Evolutionary conservation across 2,113 vertebrate genomes (phyloP).

Genomic region (Lasiurus borealis): DNA sequence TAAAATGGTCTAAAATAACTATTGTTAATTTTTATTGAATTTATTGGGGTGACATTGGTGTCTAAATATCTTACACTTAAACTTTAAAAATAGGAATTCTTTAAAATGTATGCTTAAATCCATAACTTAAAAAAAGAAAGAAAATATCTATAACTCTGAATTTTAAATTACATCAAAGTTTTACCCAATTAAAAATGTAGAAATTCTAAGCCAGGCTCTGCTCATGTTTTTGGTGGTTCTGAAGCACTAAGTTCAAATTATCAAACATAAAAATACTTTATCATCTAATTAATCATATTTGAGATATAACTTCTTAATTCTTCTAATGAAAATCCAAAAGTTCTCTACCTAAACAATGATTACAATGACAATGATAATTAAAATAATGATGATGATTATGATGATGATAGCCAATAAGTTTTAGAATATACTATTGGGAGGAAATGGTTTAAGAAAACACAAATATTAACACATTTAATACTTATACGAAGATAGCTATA

Average conservation of each 20-base stretch:
- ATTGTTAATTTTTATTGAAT: neutral
- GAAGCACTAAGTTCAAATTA: neutral
- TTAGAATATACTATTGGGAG: neutral
- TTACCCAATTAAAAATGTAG: conserved; percentile 24
- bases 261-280: neutral
- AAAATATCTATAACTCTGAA: neutral
- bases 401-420: neutral
- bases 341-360: conserved; percentile 32
- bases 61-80: neutral
- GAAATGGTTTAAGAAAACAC: neutral
- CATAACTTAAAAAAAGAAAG: neutral
- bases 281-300: neutral
- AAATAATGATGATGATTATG: neutral
- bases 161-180: conserved; percentile 32
- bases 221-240: conserved; percentile 23
- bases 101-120: conserved; percentile 36
- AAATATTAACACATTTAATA: neutral
- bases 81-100: neutral
- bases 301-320: neutral
- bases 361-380: neutral
- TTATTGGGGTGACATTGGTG: neutral
- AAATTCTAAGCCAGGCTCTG: conserved; percentile 9
- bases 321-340: conserved; percentile 20
- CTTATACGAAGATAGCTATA: neutral
- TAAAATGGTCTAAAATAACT: neutral